A percentile compares a stretch with the other conserved stretches of the same genome.
Conservation (phyloP, 1,140 invertebrate species). For the Lucilia sericata region DNA sequence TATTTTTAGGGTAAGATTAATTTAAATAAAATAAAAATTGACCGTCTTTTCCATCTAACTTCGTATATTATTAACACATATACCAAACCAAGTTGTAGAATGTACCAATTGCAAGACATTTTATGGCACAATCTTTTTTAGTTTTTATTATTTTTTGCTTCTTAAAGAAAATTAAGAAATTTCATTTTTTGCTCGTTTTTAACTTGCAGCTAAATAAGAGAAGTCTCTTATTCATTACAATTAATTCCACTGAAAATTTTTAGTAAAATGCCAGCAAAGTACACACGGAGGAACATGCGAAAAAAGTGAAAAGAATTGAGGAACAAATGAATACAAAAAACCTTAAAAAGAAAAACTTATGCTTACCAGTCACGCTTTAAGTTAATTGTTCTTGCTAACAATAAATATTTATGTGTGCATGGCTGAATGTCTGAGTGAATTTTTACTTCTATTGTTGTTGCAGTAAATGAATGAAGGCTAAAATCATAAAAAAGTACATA, state of each 20-base stretch:
- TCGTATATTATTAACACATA: no score
- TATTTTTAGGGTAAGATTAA: no score
- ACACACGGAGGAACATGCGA: not conserved
- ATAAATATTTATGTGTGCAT: conserved; percentile 22
- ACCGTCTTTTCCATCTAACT: no score
- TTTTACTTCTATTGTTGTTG: not conserved
- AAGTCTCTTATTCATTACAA: conserved; percentile 25
- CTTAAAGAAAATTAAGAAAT: not conserved
- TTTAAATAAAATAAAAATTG: no score
- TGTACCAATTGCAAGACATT: not conserved
- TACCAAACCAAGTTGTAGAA: no score
- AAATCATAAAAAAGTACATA: conserved; percentile 1
- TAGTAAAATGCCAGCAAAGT: not conserved
- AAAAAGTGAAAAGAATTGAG: not conserved
- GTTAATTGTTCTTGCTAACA: conserved; percentile 35
- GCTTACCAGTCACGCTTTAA: conserved; percentile 42
- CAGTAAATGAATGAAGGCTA: not conserved
- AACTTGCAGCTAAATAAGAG: not conserved
- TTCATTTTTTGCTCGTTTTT: not conserved
- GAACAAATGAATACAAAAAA: no score
- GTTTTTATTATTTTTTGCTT: not conserved
- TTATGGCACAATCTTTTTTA: not conserved
- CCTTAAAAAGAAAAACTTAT: conserved; percentile 22
- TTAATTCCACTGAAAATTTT: conserved; percentile 27
- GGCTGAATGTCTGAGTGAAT: conserved; percentile 17